phyloP scores from a whole-genome alignment of 2,113 vertebrate genomes.

The Rhinopomastus cyanomelas region DNA sequence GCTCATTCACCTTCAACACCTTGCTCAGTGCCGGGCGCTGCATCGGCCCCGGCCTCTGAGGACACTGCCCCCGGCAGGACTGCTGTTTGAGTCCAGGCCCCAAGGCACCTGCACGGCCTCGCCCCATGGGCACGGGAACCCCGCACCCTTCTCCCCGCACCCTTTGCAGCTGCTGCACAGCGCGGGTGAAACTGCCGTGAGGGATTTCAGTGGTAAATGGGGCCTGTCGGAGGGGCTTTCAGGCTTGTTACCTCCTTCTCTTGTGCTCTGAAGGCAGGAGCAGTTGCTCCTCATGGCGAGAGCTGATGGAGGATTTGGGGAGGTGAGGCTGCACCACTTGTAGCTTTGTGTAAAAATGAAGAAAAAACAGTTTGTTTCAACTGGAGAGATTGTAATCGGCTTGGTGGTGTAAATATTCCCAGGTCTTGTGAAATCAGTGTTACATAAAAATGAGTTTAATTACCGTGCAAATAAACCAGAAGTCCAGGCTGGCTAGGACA shows the following conservation, averaged over 20 bases:
- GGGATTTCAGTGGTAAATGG: rapidly evolving
- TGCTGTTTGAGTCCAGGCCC: too few relatives aligned
- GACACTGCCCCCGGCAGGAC: too few relatives aligned
- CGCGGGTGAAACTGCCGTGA: rapidly evolving
- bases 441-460: rapidly evolving
- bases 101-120: too few relatives aligned
- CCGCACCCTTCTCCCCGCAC: too few relatives aligned
- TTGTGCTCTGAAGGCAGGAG: rapidly evolving
- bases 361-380: rapidly evolving
- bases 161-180: neutral
- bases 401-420: too few relatives aligned
- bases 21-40: too few relatives aligned
- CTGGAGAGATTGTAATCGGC: rapidly evolving
- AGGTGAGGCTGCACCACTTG: rapidly evolving
- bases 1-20: too few relatives aligned
- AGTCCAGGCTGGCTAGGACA: rapidly evolving
- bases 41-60: too few relatives aligned
- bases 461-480: neutral
- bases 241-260: rapidly evolving
- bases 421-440: neutral
- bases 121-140: too few relatives aligned
- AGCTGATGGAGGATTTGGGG: neutral
- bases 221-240: rapidly evolving
- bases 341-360: rapidly evolving
- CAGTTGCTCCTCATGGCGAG: rapidly evolving